Percentiles rank a stretch among this genome's conserved stretches.
Evolutionary conservation across 2,888 invertebrate species (phyloP).

Genomic region (Dasypolia templi): DNA sequence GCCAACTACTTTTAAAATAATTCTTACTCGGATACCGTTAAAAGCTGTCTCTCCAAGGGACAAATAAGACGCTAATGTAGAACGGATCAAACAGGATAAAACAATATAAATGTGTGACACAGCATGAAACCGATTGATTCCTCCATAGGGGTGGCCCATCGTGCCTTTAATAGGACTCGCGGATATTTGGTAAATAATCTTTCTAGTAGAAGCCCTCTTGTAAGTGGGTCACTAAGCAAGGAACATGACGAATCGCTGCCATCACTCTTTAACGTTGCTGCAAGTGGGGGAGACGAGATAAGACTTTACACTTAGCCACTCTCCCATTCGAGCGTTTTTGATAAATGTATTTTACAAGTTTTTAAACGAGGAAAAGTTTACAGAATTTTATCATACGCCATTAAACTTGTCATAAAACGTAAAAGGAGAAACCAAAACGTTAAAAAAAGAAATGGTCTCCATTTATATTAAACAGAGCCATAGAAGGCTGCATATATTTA

Average conservation of each 20-base stretch:
- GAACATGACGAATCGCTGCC: slow-evolving; percentile 86
- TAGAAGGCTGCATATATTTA: slow-evolving; percentile 83
- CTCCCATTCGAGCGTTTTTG: slow-evolving; percentile 71
- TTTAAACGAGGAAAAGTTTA: slow-evolving; percentile 51
- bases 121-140: slow-evolving; percentile 80
- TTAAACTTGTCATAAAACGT: slow-evolving; percentile 40
- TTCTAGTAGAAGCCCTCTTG: slow-evolving; percentile 70
- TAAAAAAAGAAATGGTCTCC: slow-evolving; percentile 61
- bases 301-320: slow-evolving; percentile 79
- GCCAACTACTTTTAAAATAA: slow-evolving; percentile 32
- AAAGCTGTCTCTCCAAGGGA: slow-evolving; percentile 15
- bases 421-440: slow-evolving; percentile 54
- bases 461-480: slow-evolving; percentile 78
- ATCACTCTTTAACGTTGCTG: slow-evolving; percentile 81
- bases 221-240: slow-evolving; percentile 84
- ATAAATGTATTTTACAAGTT: slow-evolving; percentile 72
- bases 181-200: slow-evolving; percentile 75
- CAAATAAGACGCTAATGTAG: slow-evolving; percentile 49
- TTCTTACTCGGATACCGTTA: slow-evolving; percentile 7
- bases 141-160: slow-evolving; percentile 74
- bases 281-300: slow-evolving; percentile 79
- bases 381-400: slow-evolving; percentile 47
- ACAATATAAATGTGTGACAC: slow-evolving; percentile 75
- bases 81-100: slow-evolving; percentile 75
- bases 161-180: slow-evolving; percentile 72